A percentile compares a stretch with the other conserved stretches of the same genome.
Evolutionary conservation across 2,888 invertebrate genomes (phyloP).

Genomic region (Lamellibrachia columna): DNA sequence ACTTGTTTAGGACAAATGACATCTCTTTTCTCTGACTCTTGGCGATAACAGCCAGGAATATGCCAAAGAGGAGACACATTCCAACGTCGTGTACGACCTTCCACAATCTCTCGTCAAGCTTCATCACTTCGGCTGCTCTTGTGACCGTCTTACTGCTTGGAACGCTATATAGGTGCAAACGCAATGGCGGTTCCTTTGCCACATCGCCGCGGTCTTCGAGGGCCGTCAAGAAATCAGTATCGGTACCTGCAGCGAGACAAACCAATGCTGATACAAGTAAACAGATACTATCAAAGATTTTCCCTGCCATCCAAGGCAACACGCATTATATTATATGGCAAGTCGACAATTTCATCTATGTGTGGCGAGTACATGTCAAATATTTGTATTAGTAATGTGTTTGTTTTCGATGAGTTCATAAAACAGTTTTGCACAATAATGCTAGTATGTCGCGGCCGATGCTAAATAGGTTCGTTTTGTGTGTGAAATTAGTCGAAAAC

Average conservation of each 20-base stretch:
- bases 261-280: not conserved
- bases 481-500: too few species aligned
- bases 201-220: not conserved
- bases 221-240: not conserved
- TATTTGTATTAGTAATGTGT: too few species aligned
- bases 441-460: too few species aligned
- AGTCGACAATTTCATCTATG: too few species aligned
- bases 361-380: too few species aligned
- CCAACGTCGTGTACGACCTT: not conserved
- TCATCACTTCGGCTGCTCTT: not conserved
- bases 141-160: not conserved
- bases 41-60: not conserved
- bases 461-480: too few species aligned
- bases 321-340: too few species aligned
- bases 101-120: not conserved
- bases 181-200: slow-evolving; percentile 2
- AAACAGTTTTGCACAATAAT: too few species aligned
- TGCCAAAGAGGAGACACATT: not conserved
- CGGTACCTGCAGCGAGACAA: not conserved
- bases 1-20: not conserved
- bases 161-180: not conserved
- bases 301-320: too few species aligned
- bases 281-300: not conserved
- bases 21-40: not conserved
- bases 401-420: too few species aligned